Percentiles rank a stretch among this genome's conserved stretches.
These are phyloP conservation scores for Pseudopipra pipra DNA, from an alignment of 2,113 vertebrate genomes.

Conservation along the genomic window DNA sequence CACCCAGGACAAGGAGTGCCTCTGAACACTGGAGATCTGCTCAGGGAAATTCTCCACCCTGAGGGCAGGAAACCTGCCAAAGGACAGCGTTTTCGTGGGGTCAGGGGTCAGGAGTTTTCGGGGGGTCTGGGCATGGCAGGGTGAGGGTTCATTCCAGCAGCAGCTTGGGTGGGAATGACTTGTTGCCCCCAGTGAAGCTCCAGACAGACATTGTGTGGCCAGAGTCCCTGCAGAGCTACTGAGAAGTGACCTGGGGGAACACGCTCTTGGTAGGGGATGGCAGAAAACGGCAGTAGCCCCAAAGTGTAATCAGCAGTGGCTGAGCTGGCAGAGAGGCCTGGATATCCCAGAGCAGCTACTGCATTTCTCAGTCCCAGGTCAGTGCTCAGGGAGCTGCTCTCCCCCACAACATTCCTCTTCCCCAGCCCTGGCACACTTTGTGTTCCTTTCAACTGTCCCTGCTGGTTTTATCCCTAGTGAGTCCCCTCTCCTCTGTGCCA, in stretches of 20 bases:
- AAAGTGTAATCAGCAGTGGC: background rate
- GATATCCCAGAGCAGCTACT: background rate
- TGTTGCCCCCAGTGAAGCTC: background rate
- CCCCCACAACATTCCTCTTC: background rate
- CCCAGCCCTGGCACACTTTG: background rate
- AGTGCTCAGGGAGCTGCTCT: background rate
- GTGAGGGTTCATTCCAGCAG: background rate
- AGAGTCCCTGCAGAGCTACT: background rate
- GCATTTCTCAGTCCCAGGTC: background rate
- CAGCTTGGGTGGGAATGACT: background rate
- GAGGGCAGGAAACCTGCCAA: background rate
- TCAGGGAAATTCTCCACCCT: background rate
- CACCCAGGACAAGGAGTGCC: background rate
- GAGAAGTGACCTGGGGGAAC: background rate
- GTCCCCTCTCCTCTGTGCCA: background rate
- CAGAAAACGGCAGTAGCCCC: background rate
- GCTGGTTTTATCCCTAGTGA: background rate
- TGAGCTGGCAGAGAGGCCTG: background rate
- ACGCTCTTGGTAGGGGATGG: background rate
- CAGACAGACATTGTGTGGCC: background rate
- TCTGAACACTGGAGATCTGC: background rate
- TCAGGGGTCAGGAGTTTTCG: background rate
- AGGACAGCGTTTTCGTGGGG: background rate
- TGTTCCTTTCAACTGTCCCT: background rate
- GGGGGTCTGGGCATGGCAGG: background rate